Evolutionary conservation across 2,113 vertebrate genomes (phyloP), one percentile per base, ranked within the genome.

Genomic region (Maccullochella peelii): DNA sequence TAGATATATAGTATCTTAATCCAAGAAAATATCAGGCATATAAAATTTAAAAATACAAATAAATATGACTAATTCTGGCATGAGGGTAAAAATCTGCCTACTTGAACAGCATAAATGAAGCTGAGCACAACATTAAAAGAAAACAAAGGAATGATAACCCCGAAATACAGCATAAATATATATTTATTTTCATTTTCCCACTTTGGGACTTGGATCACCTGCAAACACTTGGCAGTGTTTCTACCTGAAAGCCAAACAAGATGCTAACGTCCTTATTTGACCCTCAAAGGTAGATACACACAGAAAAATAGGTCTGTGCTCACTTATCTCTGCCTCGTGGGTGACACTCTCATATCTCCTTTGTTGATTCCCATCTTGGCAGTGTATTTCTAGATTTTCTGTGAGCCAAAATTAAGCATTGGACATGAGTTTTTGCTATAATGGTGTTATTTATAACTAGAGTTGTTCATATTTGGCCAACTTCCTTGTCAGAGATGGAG

Each of bases 201-300:
- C 69, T n/a, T 25, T 65, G 30, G 33, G 38, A 70, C 63, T 69
- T 80, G 36, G 21, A 55, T 73, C 47, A 55, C 5, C 58, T 65
- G 6, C 44, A 69, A 63, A 44, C 38, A 47, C 12, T 69, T 67
- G 14, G 23, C 15, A 33, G 36, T 40, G 40, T 59, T 82, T 76
- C 21, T 69, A 50, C 40, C 65, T 80, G 30, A 58, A 54, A 78
- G 27, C 30, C 25, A 80, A 73, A 58, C n/a, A 58, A 55, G 77
- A 65, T 55, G 25, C 50, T 23, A 23, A 73, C 0, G 16, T 81
- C 79, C 69, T 78, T 74, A 66, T 75, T 75, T 82, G 18, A 78
- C 69, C 72, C 74, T 52, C 61, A n/a, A 73, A 82, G 1, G 21
- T 47, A 72, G 49, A 82, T 49, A 27, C 20, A 59, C 14, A 59